phyloP scores from a whole-genome alignment of 1,140 invertebrate genomes.

The Eupeodes corollae region DNA sequence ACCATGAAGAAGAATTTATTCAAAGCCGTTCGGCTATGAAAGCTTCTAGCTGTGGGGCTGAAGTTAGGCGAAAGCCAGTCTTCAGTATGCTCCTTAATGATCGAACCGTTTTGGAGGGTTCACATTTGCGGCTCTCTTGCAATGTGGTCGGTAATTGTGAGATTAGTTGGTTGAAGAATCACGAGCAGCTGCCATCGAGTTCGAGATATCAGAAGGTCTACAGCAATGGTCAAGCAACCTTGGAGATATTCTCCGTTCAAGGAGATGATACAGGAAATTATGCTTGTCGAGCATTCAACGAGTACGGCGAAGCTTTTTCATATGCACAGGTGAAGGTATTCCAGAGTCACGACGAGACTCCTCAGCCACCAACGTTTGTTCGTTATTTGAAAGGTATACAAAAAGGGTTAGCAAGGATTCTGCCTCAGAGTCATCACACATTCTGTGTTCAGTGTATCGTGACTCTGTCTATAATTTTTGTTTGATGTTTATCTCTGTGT shows the following conservation, averaged over 20 bases:
- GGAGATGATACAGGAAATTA: conserved; percentile 61
- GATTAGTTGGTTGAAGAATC: conserved; percentile 75
- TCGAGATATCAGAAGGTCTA: conserved; percentile 46
- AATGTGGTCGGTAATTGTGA: conserved; percentile 62
- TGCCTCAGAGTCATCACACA: no score
- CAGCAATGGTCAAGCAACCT: conserved; percentile 55
- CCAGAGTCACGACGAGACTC: conserved; percentile 53
- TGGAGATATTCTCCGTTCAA: conserved; percentile 58
- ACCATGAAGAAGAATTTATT: background rate
- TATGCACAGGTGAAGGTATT: conserved; percentile 61
- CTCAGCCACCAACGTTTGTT: conserved; percentile 56
- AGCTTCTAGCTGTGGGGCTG: conserved; percentile 9
- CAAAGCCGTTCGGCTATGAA: background rate
- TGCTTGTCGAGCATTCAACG: conserved; percentile 60
- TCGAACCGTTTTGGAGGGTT: conserved; percentile 59
- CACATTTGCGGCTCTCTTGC: conserved; percentile 69
- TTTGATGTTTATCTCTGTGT: no score
- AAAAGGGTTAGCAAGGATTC: no score
- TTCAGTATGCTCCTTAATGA: conserved; percentile 74
- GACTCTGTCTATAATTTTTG: no score
- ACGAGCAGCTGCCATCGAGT: conserved; percentile 42
- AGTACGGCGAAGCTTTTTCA: conserved; percentile 55
- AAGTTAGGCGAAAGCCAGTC: conserved; percentile 48
- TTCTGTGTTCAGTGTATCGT: background rate
- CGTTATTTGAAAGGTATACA: conserved; percentile 55